phyloP scores from a whole-genome alignment of 2,888 invertebrate genomes.

The Epistrophella euchroma region DNA sequence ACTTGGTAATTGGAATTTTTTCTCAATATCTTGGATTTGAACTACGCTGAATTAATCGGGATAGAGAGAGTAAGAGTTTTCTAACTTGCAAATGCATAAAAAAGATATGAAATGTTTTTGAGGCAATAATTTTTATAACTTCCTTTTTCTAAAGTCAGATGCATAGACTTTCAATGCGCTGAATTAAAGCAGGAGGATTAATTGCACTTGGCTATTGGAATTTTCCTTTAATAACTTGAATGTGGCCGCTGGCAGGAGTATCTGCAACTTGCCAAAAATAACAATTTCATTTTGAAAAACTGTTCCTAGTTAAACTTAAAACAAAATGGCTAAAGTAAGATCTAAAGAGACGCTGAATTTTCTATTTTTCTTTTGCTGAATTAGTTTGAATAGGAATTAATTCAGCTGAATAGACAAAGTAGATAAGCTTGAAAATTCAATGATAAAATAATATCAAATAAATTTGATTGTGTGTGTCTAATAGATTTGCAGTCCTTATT shows the following conservation, averaged over 20 bases:
- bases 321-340: neutral
- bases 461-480: neutral
- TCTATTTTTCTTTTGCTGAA: neutral
- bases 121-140: neutral
- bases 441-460: neutral
- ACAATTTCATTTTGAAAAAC: neutral
- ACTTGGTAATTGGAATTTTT: neutral
- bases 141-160: neutral
- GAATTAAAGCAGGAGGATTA: neutral
- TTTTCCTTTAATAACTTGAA: neutral
- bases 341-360: neutral
- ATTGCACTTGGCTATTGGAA: neutral
- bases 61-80: too few species aligned
- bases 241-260: neutral
- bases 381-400: neutral
- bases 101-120: too few species aligned
- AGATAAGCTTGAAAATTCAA: neutral
- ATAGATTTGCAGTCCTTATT: neutral
- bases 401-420: neutral
- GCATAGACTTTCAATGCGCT: neutral
- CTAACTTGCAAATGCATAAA: too few species aligned
- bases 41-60: neutral
- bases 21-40: neutral
- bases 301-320: neutral
- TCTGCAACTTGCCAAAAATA: neutral